Percentiles rank a stretch among this genome's conserved stretches.
Conservation (phyloP, 2,113 vertebrate species). For the Onychostruthus taczanowskii region DNA sequence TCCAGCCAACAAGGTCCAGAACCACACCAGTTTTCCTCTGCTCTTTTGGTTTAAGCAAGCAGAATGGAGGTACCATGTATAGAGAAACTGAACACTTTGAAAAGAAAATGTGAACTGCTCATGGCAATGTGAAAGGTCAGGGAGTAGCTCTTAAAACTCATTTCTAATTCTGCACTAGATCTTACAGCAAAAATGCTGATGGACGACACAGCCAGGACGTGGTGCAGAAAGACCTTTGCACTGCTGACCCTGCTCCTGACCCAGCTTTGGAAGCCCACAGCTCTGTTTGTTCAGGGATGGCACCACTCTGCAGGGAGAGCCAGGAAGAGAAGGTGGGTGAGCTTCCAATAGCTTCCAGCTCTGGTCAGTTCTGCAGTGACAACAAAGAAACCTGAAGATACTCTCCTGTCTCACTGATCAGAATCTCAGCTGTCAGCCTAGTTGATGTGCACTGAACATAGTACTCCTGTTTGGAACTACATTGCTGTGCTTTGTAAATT, state of each 20-base stretch:
- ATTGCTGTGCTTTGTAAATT: background rate
- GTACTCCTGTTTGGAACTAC: background rate
- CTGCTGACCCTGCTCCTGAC: background rate
- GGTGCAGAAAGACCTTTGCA: background rate
- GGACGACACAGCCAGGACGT: slow-evolving; percentile 58
- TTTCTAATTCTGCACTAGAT: slow-evolving; percentile 52
- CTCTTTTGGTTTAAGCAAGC: background rate
- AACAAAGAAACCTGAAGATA: background rate
- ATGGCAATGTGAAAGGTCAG: background rate
- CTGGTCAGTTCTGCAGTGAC: background rate
- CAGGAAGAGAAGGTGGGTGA: slow-evolving; percentile 63
- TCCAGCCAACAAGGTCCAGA: background rate
- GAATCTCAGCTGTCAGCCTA: background rate
- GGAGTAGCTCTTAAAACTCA: background rate
- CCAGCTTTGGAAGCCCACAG: background rate
- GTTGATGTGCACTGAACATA: background rate
- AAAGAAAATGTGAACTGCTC: background rate
- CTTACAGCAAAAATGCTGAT: slow-evolving; percentile 68
- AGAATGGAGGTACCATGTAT: background rate
- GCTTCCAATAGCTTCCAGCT: background rate
- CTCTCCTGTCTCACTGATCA: background rate
- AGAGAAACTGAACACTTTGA: background rate
- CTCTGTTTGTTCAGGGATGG: background rate
- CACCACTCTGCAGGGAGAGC: slow-evolving; percentile 14
- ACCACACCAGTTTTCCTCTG: background rate